phyloP scores from a whole-genome alignment of 2,888 invertebrate species.

The Poecilobothrus nobilitatus region DNA sequence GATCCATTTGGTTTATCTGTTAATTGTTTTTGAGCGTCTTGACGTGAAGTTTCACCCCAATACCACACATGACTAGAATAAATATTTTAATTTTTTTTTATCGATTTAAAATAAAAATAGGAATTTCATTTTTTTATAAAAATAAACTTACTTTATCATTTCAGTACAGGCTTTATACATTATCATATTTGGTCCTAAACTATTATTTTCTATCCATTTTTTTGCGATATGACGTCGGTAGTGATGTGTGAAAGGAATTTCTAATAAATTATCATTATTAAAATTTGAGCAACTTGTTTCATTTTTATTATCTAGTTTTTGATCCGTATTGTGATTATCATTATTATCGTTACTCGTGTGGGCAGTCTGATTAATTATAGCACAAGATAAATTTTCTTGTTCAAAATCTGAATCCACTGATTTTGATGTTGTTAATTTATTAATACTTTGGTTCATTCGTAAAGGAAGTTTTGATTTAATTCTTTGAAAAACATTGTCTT shows the following conservation, averaged over 20 bases:
- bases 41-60: slow-evolving; percentile 68
- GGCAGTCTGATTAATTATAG: not conserved
- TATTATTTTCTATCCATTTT: slow-evolving; percentile 35
- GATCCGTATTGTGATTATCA: not conserved
- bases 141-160: slow-evolving; percentile 36
- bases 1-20: slow-evolving; percentile 63
- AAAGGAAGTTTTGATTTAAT: slow-evolving; percentile 4
- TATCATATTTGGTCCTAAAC: slow-evolving; percentile 32
- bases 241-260: slow-evolving; percentile 33
- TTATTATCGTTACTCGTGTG: not conserved
- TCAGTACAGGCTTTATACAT: slow-evolving; percentile 41
- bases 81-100: slow-evolving; percentile 11
- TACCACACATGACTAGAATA: slow-evolving; percentile 57
- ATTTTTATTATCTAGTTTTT: not conserved
- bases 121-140: slow-evolving; percentile 2
- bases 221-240: slow-evolving; percentile 35
- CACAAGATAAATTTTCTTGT: not conserved
- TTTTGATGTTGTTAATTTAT: not conserved
- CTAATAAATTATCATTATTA: slow-evolving; percentile 2
- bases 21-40: slow-evolving; percentile 62
- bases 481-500: not conserved
- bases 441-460: not conserved
- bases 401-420: not conserved
- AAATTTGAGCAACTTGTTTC: slow-evolving; percentile 2
- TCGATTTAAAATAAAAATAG: too few species aligned